phyloP scores from a whole-genome alignment of 2,113 vertebrate species.

The Collichthys lucidus region DNA sequence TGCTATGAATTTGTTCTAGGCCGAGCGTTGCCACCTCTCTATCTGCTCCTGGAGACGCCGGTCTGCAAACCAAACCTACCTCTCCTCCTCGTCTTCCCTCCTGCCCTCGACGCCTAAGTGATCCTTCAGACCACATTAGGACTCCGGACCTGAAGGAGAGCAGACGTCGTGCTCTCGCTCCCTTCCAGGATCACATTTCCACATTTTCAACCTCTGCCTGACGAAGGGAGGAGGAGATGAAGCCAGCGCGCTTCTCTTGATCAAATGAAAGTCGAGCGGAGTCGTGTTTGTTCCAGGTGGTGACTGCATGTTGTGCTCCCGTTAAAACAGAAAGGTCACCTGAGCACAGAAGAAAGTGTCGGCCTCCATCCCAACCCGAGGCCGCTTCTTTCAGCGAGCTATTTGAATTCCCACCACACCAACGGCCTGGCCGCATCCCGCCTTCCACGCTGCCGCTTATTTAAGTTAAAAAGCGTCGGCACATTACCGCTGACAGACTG shows the following conservation, averaged over 20 bases:
- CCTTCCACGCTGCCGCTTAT: constrained; percentile 63
- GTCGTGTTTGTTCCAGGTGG: neutral
- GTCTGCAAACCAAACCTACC: neutral
- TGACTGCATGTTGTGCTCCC: too few relatives aligned
- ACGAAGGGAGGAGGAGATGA: neutral
- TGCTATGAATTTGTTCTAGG: neutral
- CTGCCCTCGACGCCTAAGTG: neutral
- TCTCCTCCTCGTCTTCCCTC: neutral
- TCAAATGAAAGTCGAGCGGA: neutral
- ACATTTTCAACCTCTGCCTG: neutral
- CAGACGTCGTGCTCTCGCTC: neutral
- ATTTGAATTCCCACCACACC: constrained; percentile 26
- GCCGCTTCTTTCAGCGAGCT: constrained; percentile 18
- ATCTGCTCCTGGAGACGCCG: neutral
- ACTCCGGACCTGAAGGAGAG: neutral
- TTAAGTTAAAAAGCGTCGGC: constrained; percentile 74
- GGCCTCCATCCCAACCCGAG: neutral
- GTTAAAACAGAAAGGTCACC: neutral
- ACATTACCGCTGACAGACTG: constrained; percentile 79
- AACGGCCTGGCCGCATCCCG: neutral
- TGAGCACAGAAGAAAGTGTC: constrained; percentile 9
- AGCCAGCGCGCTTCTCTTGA: neutral
- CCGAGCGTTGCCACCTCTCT: neutral
- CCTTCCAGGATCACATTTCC: constrained; percentile 22
- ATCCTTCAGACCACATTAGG: constrained; percentile 37